Evolutionary conservation across 1,140 invertebrate species (phyloP).

Genomic region (Babylonia areolata): DNA sequence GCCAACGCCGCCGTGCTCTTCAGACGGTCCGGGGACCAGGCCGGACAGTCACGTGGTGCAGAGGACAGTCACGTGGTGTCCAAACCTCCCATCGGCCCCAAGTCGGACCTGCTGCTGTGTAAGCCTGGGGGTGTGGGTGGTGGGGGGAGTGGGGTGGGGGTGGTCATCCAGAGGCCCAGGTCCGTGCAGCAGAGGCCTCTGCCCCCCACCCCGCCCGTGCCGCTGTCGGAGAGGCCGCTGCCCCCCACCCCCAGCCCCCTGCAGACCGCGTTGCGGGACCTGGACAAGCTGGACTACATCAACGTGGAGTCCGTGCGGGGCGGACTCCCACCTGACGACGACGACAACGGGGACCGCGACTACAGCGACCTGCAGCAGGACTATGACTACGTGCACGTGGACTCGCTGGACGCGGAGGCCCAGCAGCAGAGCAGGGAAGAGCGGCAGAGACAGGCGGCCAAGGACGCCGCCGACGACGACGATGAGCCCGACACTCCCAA

Average conservation of each 20-base stretch:
- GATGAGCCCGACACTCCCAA: background rate
- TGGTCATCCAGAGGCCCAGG: constrained; percentile 38
- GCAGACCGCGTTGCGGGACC: constrained; percentile 24
- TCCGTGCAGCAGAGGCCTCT: constrained; percentile 70
- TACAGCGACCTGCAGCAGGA: constrained; percentile 81
- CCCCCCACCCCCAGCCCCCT: constrained; percentile 66
- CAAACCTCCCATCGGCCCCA: constrained; percentile 67
- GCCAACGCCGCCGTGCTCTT: constrained; percentile 89
- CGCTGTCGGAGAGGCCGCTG: constrained; percentile 58
- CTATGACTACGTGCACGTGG: constrained; percentile 94
- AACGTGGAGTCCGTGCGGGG: background rate
- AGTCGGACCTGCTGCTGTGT: constrained; percentile 57
- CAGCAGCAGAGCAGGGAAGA: constrained; percentile 58
- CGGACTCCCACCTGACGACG: constrained; percentile 30
- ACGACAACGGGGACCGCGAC: constrained; percentile 52
- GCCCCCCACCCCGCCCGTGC: constrained; percentile 72
- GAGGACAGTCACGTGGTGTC: constrained; percentile 45
- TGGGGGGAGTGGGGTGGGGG: constrained; percentile 12
- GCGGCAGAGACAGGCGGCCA: no score
- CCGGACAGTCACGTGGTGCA: constrained; percentile 33
- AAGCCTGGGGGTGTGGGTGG: constrained; percentile 44
- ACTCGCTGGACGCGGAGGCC: constrained; percentile 84
- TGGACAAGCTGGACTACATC: constrained; percentile 20
- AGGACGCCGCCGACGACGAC: background rate
- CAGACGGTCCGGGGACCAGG: constrained; percentile 61